Conservation (phyloP, 2,888 invertebrate species). For the Deroplatys truncata region DNA sequence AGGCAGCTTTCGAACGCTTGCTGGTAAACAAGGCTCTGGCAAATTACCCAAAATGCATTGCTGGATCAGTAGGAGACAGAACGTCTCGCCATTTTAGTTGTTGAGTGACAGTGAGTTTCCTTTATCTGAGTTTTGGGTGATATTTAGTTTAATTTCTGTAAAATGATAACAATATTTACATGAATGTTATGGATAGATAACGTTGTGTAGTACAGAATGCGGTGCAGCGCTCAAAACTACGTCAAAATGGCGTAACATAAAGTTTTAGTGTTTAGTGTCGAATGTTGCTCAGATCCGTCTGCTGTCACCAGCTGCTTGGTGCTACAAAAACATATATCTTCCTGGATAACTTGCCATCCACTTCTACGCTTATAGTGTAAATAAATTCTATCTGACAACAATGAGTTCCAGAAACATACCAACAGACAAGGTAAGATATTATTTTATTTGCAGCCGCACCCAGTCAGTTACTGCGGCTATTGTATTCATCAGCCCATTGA, state of each 20-base stretch:
- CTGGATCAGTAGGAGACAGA: not conserved
- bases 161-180: constrained; percentile 22
- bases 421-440: constrained; percentile 72
- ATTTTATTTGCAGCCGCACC: not conserved
- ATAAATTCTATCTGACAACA: constrained; percentile 11
- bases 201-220: constrained; percentile 23
- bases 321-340: constrained; percentile 29
- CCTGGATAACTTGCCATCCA: constrained; percentile 30
- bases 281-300: constrained; percentile 32
- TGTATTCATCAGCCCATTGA: not conserved
- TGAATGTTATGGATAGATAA: constrained; percentile 30
- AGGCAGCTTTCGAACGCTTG: not conserved
- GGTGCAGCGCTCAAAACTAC: constrained; percentile 22
- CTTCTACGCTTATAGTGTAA: constrained; percentile 25
- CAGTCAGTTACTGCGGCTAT: not conserved
- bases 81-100: constrained; percentile 31
- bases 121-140: constrained; percentile 4
- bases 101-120: constrained; percentile 26
- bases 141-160: constrained; percentile 6
- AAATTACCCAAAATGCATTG: not conserved
- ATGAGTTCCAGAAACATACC: constrained; percentile 79
- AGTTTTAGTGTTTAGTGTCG: constrained; percentile 29
- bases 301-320: constrained; percentile 33
- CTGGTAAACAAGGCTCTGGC: not conserved
- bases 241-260: constrained; percentile 31